Evolutionary conservation across 1,140 invertebrate genomes (phyloP).

Genomic region (Ylistrum balloti): DNA sequence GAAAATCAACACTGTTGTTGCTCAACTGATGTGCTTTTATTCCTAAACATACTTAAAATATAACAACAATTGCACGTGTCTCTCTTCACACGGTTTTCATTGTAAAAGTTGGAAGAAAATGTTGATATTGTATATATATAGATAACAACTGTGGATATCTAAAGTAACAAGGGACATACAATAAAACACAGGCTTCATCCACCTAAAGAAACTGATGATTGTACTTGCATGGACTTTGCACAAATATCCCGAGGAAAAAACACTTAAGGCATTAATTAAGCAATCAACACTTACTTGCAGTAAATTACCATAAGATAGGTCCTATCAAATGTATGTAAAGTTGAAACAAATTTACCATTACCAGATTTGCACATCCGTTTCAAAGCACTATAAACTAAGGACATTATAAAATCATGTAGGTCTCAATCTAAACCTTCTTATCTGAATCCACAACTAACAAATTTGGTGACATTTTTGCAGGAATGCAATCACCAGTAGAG

Average conservation of each 20-base stretch:
- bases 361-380: neutral
- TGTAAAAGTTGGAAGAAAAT: slow-evolving; percentile 19
- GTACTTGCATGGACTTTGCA: slow-evolving; percentile 43
- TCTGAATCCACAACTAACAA: no score
- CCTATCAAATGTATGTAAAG: neutral
- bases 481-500: no score
- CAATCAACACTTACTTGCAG: neutral
- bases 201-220: slow-evolving; percentile 28
- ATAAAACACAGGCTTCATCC: neutral
- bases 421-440: no score
- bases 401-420: no score
- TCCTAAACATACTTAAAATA: slow-evolving; percentile 48
- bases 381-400: no score
- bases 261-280: neutral
- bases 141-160: neutral
- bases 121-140: slow-evolving; percentile 23
- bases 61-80: slow-evolving; percentile 48
- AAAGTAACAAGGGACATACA: slow-evolving; percentile 29
- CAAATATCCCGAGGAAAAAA: slow-evolving; percentile 32
- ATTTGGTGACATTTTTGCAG: no score
- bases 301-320: neutral
- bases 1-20: slow-evolving; percentile 9
- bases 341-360: neutral
- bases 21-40: slow-evolving; percentile 41
- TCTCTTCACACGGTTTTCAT: slow-evolving; percentile 43